Evolutionary conservation across 37 sponge, comb jelly and placozoan genomes (phyloP), one percentile per base, ranked within the genome.

Genomic region (Hexactinellida sp.): DNA sequence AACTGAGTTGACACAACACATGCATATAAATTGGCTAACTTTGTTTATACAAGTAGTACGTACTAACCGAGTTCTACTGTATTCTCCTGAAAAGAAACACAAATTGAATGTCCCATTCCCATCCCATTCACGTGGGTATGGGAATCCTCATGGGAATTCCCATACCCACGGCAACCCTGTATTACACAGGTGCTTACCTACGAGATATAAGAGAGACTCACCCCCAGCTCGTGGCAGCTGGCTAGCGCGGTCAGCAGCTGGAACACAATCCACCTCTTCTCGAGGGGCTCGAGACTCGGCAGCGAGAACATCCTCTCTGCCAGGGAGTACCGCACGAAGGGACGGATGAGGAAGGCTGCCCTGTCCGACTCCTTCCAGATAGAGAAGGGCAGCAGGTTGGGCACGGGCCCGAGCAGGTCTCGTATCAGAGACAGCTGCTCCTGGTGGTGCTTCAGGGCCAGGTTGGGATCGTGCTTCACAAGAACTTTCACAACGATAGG

Each of bases 181-280:
- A 47, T 47, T 16, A 19, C 52, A 16, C 13, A 47, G 52, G 52
- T 47, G 52, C 16, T 19, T 16, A 9, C 16, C 13, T 47, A 47
- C 16, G 16, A 47, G 52, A 47, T 9, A 47, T 47, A 19, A 47
- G 52, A n/a, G 32, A 30, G 24, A 37, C 47, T 23, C 7, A 92
- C 91, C 86, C 90, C 91, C 76, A 88, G 87, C 0, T 36, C 37
- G 84, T 95, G 95, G 55, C 94, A 91, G 21, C 91, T 91, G 55
- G 95, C 87, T 71, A 98, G 87, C 0, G 92, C 91, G 36, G 82
- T 87, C 34, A 98, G 89, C 88, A 98, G 87, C 86, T 98, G 99
- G 85, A 90, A 98, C 36, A 89, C 92, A 37, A 98, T 95, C 99
- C 99, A 98, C 55, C 88, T 89, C 90, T 98, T 98, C 89, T 98